Conservation (phyloP, 1,140 invertebrate genomes). For the Drosophila suzukii region DNA sequence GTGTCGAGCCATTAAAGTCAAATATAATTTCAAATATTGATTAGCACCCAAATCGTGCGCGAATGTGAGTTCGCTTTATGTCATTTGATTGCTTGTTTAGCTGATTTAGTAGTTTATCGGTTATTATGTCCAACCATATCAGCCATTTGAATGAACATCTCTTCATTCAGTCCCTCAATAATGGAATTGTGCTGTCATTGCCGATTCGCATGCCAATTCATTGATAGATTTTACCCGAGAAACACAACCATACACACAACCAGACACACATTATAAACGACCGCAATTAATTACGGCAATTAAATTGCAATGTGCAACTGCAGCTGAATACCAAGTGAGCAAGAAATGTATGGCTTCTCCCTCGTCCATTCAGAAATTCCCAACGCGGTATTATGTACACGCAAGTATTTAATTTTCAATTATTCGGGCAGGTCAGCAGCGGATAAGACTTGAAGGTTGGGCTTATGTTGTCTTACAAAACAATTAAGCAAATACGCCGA, state of each 20-base stretch:
- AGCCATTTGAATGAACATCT: constrained; percentile 4
- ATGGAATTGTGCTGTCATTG: constrained; percentile 26
- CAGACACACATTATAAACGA: constrained; percentile 29
- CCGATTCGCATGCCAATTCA: constrained; percentile 49
- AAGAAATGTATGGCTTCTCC: background rate
- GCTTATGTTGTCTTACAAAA: constrained; percentile 39
- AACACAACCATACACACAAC: constrained; percentile 6
- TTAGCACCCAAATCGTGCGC: constrained; percentile 44
- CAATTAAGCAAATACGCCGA: constrained; percentile 56
- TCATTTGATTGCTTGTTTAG: constrained; percentile 47
- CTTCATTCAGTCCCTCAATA: constrained; percentile 5
- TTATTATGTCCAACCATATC: constrained; percentile 2
- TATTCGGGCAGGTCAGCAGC: constrained; percentile 37
- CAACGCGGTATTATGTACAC: constrained; percentile 33
- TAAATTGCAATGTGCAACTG: constrained; percentile 63
- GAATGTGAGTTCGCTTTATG: constrained; percentile 31
- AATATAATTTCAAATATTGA: constrained; percentile 75
- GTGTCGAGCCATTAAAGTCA: constrained; percentile 65
- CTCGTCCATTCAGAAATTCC: background rate
- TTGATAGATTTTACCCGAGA: constrained; percentile 42
- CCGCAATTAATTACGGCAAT: constrained; percentile 61
- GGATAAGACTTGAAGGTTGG: constrained; percentile 6
- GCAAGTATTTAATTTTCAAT: constrained; percentile 44
- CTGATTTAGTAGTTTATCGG: constrained; percentile 37
- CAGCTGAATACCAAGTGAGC: constrained; percentile 47